Conservation (phyloP, 2,797 vertebrate species). For the Paguma larvata region DNA sequence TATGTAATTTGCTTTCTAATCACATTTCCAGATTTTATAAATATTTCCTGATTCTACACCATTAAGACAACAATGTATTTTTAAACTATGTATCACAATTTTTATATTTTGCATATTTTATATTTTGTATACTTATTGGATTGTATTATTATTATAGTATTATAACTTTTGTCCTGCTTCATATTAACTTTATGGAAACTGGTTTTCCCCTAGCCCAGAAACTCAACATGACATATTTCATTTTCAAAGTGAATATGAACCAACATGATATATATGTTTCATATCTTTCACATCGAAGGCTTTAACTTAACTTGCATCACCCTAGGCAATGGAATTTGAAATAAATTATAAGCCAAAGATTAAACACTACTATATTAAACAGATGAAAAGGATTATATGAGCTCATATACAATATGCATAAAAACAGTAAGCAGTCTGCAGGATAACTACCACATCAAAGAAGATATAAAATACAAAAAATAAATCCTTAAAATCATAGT, state of each 20-base stretch:
- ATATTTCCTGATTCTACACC: neutral
- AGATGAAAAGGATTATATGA: slow-evolving; percentile 37
- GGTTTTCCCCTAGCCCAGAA: neutral
- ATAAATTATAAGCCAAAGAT: slow-evolving; percentile 57
- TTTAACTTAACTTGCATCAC: slow-evolving; percentile 54
- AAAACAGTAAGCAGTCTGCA: slow-evolving; percentile 26
- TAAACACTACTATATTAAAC: slow-evolving; percentile 31
- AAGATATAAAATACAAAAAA: slow-evolving; percentile 25
- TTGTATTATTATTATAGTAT: neutral
- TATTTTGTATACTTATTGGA: neutral
- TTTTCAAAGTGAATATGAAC: slow-evolving; percentile 38
- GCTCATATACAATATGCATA: slow-evolving; percentile 5
- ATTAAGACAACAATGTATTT: neutral
- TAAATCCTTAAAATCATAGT: slow-evolving; percentile 23
- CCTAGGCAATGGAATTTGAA: slow-evolving; percentile 14
- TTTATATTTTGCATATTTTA: neutral
- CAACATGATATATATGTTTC: slow-evolving; percentile 51
- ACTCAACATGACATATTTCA: slow-evolving; percentile 43
- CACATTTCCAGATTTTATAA: neutral
- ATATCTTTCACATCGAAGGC: slow-evolving; percentile 16
- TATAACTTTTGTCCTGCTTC: slow-evolving; percentile 30
- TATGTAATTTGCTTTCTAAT: slow-evolving; percentile 6
- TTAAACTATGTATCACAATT: neutral
- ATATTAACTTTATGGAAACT: slow-evolving; percentile 36
- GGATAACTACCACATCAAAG: neutral